Base-by-base conservation (phyloP, 2,113 vertebrate species). In the Marcusenius ussheri region DNA sequence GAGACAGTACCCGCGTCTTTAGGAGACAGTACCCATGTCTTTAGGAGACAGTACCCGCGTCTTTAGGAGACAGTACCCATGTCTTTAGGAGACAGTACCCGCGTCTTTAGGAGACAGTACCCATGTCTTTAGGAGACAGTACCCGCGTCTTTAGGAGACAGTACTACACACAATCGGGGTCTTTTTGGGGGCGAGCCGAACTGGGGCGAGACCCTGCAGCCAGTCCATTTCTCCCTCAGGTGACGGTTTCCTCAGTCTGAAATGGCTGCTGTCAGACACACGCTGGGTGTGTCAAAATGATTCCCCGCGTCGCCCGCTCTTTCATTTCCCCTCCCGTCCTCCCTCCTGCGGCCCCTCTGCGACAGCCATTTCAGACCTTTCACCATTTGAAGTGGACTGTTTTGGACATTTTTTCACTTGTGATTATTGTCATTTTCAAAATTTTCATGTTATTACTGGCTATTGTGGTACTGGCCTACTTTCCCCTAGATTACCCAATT, bases 281-380 rank as follows among this genome's bases (percentile, higher is more conserved):
- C 90, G 91, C 90, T 90, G 92, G 91, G 93, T 91, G 91, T 91
- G 83, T 93, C 91, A 91, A 91, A 92, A 90, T 94, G 92, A 92
- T 93, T 74, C 90, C 66, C 47, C 89, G 86, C 92, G 88, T 91
- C 90, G 90, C 88, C 91, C 83, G 13, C 45, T 77, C 88, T 90
- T 90, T 89, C 56, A 90, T 89, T 90, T 94, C 93, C 93, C 93
- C 92, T 93, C 91, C 92, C 91, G 92, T 93, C 91, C 80, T 53
- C 86, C 88, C 90, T 91, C 83, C 91, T 90, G 90, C 90, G 87
- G 91, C 91, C 89, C 85, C 89, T 39, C 91, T 89, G 92, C 90
- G 90, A 91, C 70, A 89, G 80, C 90, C 66, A 80, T 83, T 89
- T 51, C 31, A 49, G 62, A 5, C 42, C 27, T 77, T 88, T 88